Evolutionary conservation across 2,113 vertebrate species (phyloP).

Genomic region (Nematolebias whitei): DNA sequence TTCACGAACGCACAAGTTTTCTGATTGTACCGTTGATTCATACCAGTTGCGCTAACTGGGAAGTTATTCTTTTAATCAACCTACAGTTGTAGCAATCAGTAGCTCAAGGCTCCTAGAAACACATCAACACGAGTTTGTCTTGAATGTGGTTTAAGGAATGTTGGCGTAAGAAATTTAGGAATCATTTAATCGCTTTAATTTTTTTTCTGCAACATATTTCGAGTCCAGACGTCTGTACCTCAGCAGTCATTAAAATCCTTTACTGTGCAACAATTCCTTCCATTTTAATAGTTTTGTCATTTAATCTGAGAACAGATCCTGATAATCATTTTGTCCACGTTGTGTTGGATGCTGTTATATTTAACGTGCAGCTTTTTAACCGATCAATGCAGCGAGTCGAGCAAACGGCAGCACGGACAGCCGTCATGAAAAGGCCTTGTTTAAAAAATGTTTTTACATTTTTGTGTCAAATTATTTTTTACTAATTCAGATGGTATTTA

Average conservation of each 20-base stretch:
- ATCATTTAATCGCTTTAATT: slow-evolving; percentile 15
- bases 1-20: slow-evolving; percentile 67
- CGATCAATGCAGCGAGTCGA: slow-evolving; percentile 20
- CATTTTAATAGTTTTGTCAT: slow-evolving; percentile 34
- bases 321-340: slow-evolving; percentile 21
- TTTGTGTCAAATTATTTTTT: slow-evolving; percentile 12
- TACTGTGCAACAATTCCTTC: slow-evolving; percentile 44
- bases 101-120: slow-evolving; percentile 39
- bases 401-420: slow-evolving; percentile 5
- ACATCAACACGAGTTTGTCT: slow-evolving; percentile 33
- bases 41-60: slow-evolving; percentile 27
- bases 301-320: slow-evolving; percentile 27
- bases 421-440: slow-evolving; percentile 12
- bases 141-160: slow-evolving; percentile 56
- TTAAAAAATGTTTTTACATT: slow-evolving; percentile 13
- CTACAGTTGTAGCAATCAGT: slow-evolving; percentile 52
- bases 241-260: slow-evolving; percentile 38
- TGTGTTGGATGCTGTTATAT: slow-evolving; percentile 15
- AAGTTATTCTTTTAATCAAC: slow-evolving; percentile 27
- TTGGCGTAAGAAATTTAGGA: slow-evolving; percentile 45
- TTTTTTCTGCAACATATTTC: slow-evolving; percentile 39
- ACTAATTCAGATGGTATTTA: not conserved
- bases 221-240: slow-evolving; percentile 25
- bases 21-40: slow-evolving; percentile 59
- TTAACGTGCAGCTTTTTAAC: too few relatives aligned